phyloP scores from a whole-genome alignment of 2,888 invertebrate species.

The Notocelia uddmanniana region DNA sequence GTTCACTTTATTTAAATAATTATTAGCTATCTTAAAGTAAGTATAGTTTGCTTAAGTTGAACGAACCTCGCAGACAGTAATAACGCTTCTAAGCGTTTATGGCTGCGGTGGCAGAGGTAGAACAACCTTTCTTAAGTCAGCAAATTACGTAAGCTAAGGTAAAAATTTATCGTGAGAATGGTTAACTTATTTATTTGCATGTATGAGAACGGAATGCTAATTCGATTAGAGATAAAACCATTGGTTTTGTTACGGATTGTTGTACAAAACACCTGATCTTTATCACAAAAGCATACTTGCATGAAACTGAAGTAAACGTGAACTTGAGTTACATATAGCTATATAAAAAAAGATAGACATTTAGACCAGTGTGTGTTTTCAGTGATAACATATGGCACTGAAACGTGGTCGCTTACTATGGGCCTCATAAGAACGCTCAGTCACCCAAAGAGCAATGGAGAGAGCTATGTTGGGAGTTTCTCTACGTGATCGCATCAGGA shows the following conservation, averaged over 20 bases:
- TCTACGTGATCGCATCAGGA: too few species aligned
- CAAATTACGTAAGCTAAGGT: conserved; percentile 36
- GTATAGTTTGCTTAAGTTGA: conserved; percentile 8
- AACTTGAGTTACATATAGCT: too few species aligned
- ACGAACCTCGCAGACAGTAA: conserved; percentile 32
- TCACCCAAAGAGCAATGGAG: too few species aligned
- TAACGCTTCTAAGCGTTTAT: conserved; percentile 34
- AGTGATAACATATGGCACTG: too few species aligned
- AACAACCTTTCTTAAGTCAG: conserved; percentile 27
- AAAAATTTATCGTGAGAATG: conserved; percentile 5
- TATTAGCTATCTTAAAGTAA: neutral
- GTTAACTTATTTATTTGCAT: neutral
- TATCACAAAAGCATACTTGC: neutral
- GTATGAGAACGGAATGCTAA: conserved; percentile 11
- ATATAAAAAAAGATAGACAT: too few species aligned
- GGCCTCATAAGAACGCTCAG: too few species aligned
- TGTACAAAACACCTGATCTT: neutral
- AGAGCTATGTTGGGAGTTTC: too few species aligned
- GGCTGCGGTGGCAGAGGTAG: conserved; percentile 32
- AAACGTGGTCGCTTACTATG: too few species aligned
- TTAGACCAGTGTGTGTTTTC: too few species aligned
- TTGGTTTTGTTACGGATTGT: neutral
- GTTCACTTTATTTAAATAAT: neutral
- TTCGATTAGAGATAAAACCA: neutral
- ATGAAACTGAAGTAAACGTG: too few species aligned